Conservation (phyloP, 2,888 invertebrate species). For the Tromatobia lineatoria region DNA sequence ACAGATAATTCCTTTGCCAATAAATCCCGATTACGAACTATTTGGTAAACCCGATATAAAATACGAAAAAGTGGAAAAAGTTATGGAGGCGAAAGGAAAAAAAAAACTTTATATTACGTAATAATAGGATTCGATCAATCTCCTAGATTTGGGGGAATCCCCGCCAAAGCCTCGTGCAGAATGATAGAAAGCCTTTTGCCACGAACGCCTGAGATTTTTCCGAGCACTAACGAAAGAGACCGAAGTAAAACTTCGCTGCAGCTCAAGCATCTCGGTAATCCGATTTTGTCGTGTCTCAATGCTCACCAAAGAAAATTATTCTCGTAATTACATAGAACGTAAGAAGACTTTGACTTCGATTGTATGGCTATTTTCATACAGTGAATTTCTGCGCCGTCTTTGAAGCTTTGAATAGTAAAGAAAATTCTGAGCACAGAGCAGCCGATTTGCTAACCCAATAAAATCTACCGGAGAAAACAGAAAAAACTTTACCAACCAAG, state of each 20-base stretch:
- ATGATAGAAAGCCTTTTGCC: constrained; percentile 20
- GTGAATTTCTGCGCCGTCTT: not conserved
- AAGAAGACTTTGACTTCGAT: not conserved
- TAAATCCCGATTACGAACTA: constrained; percentile 23
- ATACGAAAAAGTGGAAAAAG: constrained; percentile 10
- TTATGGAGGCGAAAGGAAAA: not conserved
- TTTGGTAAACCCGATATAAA: constrained; percentile 22
- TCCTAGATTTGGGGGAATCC: constrained; percentile 6
- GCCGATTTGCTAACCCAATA: not conserved
- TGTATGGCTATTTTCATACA: constrained; percentile 11
- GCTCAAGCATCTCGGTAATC: constrained; percentile 9
- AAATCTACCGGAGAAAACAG: not conserved
- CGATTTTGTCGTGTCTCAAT: not conserved
- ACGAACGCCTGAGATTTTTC: not conserved
- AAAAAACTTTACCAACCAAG: not conserved
- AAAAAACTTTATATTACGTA: constrained; percentile 20
- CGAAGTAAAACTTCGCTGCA: not conserved
- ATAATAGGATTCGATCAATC: constrained; percentile 31
- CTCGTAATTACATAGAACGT: constrained; percentile 13
- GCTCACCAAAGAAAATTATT: not conserved
- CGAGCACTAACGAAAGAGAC: not conserved
- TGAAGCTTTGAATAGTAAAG: not conserved
- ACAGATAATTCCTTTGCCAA: constrained; percentile 12
- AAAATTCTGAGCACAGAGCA: constrained; percentile 1
- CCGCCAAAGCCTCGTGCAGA: not conserved